Base-by-base conservation (phyloP, 2,888 invertebrate species). In the Hirtodrosophila histrioides region DNA sequence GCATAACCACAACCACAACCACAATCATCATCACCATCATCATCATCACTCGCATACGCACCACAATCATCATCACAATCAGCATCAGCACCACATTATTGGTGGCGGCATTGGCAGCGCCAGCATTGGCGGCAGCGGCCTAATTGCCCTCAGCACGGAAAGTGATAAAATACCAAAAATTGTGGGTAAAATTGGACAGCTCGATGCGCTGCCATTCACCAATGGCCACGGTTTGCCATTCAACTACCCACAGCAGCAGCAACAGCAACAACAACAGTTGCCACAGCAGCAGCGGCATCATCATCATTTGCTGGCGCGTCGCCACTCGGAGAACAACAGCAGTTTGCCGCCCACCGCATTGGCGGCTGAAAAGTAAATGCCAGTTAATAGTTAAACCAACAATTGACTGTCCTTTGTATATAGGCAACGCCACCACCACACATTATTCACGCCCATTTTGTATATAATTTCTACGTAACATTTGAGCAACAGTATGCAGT, bases 151-250 rank as follows among this genome's bases (percentile, higher is more conserved):
- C 48, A 50, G 54, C 51, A 73, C 81, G 54, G 91, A 91, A 76
- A 91, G 90, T 89, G 92, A 91, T 89, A 91, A 91, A 78, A 92
- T 91, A 90, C 91, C 91, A 89, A 92, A 91, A 90, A 92, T 92
- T 75, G 92, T 92, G 72, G 92, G 92, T 62, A 92, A 91, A 88
- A 70, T 92, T 54, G 90, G 88, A 54, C 89, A 91, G 71, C 79
- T 91, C 60, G 90, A 91, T 60, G 82, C 82, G 39, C 69, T 80
- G 66, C 69, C 88, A 40, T 86, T 78, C 35, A 73, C 48, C 57
- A 81, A 90, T 65, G 86, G 90, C 57, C 79, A 69, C 37, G 58
- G 56, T 12, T 49, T 78, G 78, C 58, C 69, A 17, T 67, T 62
- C 41, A 79, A 73, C 44, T 56, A 60, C 33, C 46, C 46, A 55